Base-by-base conservation (phyloP, 2,888 invertebrate species). In the Amphimallon solstitiale region DNA sequence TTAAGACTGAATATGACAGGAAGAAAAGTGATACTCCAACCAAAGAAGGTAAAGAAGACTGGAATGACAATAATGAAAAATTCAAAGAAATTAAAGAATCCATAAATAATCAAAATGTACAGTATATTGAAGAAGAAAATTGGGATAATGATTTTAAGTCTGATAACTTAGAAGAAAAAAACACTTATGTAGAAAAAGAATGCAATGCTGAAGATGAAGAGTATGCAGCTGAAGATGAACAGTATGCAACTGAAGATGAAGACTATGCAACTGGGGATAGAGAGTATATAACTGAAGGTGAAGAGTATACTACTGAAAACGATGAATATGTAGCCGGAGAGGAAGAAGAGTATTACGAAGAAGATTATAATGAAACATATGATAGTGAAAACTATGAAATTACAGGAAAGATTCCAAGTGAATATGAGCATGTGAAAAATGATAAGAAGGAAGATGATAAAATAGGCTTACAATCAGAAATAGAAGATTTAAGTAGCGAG, bases 251-350 rank as follows among this genome's bases (percentile, higher is more conserved):
- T 19, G 23, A 21, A 23, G 34, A 61, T 61, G 29, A 19, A 6
- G 35, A 52, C 4, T 4, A 15, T 52, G 10, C n/a, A 12, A 10
- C 10, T 19, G 23, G 14, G 17, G 34, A 61, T 61, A 17, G 12
- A 6, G 35, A 52, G 5, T 4, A 15, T 52, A n/a, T 6, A 12
- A 10, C 10, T 19, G 23, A 21, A 23, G 34, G 51, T 61, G 29
- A 19, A 38, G 52, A 51, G 37, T 15, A 34, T 23, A 21, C n/a
- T 60, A n/a, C 43, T 17, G 19, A 17, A 3, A 1, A 45, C 12
- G 21, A 29, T n/a, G 46, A 49, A 7, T 17, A 51, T 48, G 49
- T 62, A 56, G 49, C 46, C 35, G 38, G 49, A 43, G 65, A 59
- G 6, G 46, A 38, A 17, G 34, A 52, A 14, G 61, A 60, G 43